A percentile compares a stretch with the other conserved stretches of the same genome.
Evolutionary conservation across 2,888 invertebrate species (phyloP).

Genomic region (Xestia rhomboidea): DNA sequence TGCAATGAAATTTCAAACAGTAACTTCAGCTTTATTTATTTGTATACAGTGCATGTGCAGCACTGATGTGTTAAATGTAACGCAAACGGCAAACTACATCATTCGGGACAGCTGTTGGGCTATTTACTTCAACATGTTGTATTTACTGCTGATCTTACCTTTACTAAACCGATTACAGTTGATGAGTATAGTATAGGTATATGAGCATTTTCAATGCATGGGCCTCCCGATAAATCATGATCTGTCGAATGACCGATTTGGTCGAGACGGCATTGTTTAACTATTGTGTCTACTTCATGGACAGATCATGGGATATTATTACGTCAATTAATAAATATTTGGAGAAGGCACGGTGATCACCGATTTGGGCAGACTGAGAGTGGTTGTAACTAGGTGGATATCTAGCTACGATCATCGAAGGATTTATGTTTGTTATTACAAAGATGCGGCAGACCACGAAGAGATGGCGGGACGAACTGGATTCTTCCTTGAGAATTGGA

Average conservation of each 20-base stretch:
- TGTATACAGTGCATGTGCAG: background rate
- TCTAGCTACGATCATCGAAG: background rate
- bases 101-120: constrained; percentile 9
- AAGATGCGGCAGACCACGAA: too few relatives aligned
- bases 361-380: background rate
- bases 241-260: too few relatives aligned
- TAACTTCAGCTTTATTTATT: background rate
- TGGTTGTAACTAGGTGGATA: background rate
- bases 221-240: too few relatives aligned
- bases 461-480: too few relatives aligned
- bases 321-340: too few relatives aligned
- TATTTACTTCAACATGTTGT: constrained; percentile 13
- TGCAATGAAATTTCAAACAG: background rate
- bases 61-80: constrained; percentile 31
- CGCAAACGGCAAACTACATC: constrained; percentile 29
- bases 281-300: too few relatives aligned
- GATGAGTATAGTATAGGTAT: too few relatives aligned
- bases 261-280: too few relatives aligned
- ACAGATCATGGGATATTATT: too few relatives aligned
- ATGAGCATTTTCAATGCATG: too few relatives aligned
- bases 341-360: background rate
- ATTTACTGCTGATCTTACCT: constrained; percentile 1
- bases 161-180: background rate
- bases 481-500: too few relatives aligned
- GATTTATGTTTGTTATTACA: background rate